Evolutionary conservation across 2,797 vertebrate species (phyloP), one percentile per base, ranked within the genome.

Genomic region (Myotis daubentonii): DNA sequence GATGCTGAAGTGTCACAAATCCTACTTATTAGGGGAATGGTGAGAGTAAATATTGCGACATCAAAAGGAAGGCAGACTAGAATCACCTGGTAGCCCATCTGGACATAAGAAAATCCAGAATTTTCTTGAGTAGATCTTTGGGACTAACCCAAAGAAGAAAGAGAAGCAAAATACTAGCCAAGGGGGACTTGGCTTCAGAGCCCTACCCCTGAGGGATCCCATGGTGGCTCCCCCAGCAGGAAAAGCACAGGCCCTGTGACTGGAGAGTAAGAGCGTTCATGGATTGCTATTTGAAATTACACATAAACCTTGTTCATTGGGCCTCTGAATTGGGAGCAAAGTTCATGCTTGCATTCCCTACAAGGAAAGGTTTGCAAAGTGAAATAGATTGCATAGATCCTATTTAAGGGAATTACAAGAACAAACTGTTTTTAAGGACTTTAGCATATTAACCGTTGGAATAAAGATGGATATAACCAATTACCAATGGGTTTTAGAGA

Each of bases 391-490:
- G 28, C 91, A 94, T 93, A 94, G 89, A 95, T 96, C 84, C 93
- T 87, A 84, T 75, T 97, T 95, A 95, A 96, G 93, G 72, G 68
- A 95, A 93, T 93, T 95, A 94, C 19, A 30, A 89, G 76, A 53
- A 91, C 87, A 95, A 83, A 84, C 93, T 94, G 96, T 89, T 83
- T 85, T 87, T 78, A 96, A 95, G 84, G 84, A 86, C 57, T 87
- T 93, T 22, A 60, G 89, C 80, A 49, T 81, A 87, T 91, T 84
- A 79, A 75, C 75, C 5, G 0, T 71, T n/a, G 41, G 47, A 93
- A 95, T 94, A 91, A 96, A 97, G 96, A 97, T 94, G 72, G 96
- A 97, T 95, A 81, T 13, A 68, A 74, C 60, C 80, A 92, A 96
- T 96, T 94, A 96, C 81, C 87, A n/a, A 8, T 55, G 38, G 2